Evolutionary conservation across 2,888 invertebrate genomes (phyloP).

Genomic region (Aspidiotus rigidus): DNA sequence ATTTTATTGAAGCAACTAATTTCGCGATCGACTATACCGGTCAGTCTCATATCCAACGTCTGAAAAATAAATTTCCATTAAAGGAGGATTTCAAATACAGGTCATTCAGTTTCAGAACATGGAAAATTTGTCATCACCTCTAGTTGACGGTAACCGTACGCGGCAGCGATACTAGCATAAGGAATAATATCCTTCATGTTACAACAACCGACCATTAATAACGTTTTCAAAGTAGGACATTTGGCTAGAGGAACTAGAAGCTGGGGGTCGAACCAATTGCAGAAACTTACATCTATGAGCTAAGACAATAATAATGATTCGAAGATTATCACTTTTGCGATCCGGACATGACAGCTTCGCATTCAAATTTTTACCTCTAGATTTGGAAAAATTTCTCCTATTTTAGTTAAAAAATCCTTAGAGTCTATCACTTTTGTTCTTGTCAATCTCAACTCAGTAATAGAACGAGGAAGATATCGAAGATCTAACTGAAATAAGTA

Average conservation of each 20-base stretch:
- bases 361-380: conserved; percentile 17
- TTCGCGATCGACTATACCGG: conserved; percentile 52
- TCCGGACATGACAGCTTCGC: neutral
- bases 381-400: conserved; percentile 17
- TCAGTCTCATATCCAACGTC: conserved; percentile 50
- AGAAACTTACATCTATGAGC: conserved; percentile 61
- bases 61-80: conserved; percentile 37
- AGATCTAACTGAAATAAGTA: conserved; percentile 8
- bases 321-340: neutral
- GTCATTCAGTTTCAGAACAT: no score
- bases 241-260: conserved; percentile 65
- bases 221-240: conserved; percentile 51
- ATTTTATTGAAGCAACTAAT: conserved; percentile 52
- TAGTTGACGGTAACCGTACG: conserved; percentile 58
- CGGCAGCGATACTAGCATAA: conserved; percentile 63
- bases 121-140: conserved; percentile 41
- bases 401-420: neutral
- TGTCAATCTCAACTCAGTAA: conserved; percentile 21
- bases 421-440: conserved; percentile 5
- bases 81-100: no score
- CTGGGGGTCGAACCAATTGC: conserved; percentile 65
- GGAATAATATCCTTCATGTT: conserved; percentile 62
- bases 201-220: conserved; percentile 57
- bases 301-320: conserved; percentile 39
- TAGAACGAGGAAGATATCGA: conserved; percentile 10